Evolutionary conservation across 2,113 vertebrate species (phyloP), one percentile per base, ranked within the genome.

Genomic region (Hippolais icterina): DNA sequence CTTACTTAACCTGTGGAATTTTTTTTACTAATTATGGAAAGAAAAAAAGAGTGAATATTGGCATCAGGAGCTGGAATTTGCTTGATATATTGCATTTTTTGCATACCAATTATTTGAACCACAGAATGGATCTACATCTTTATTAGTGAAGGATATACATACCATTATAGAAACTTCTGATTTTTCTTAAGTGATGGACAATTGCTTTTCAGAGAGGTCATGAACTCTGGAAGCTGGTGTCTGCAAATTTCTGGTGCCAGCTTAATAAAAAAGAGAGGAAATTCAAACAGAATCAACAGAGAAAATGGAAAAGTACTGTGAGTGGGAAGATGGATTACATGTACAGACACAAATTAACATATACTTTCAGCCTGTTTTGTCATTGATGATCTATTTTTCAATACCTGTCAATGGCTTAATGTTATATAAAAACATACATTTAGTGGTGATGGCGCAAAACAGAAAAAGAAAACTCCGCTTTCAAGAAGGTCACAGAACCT

Each of bases 251-350:
- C 16, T 69, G 29, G 11, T 70, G 17, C 20, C 46, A 78, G 11
- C 18, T 41, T 57, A 59, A 49, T 23, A 29, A 60, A 85, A 90
- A 52, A 29, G 20, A 28, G 20, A 46, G 16, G 28, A 64, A 77
- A 91, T 35, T 57, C 1, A 41, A 42, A 78, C n/a, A 54, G 22
- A 71, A 70, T 52, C 47, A 56, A 75, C 18, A 79, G 10, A 86
- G 22, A 52, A 75, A 79, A 68, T 15, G 12, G 39, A 39, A 31
- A 75, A 29, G 21, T 52, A 25, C 15, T 69, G 6, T 11, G 2
- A 25, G 8, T 27, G 3, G 22, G 7, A 20, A 77, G 78, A 61
- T 21, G 0, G 0, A 49, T 29, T 53, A 37, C 24, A 16, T 10
- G 10, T 39, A 25, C 53, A 50, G 22, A 21, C 59, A 44, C 22